Evolutionary conservation across 1,140 invertebrate species (phyloP), one percentile per base, ranked within the genome.

Genomic region (Drosophila setifemur): DNA sequence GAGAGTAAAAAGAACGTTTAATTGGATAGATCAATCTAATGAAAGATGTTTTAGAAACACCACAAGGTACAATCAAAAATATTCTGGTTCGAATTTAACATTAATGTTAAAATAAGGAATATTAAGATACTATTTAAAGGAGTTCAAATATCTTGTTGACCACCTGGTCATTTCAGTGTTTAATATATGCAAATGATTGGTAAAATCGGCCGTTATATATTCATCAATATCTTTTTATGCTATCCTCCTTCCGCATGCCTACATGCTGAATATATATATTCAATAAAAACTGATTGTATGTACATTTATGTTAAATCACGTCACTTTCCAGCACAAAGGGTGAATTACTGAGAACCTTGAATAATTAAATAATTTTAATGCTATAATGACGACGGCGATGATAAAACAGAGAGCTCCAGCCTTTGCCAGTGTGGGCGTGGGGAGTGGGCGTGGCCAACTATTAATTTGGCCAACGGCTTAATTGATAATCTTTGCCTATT

Each of bases 401-500:
- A 54, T 53, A 57, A 33, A 12, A 33, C 52, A n/a, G 18, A n/a
- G 19, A 16, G 26, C 37, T 23, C 14, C 7, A 19, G 3, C 44
- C 18, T 25, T 7, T 31, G 25, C 1, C 3, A n/a, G 11, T 3
- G 4, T 4, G 0, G 29, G n/a, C 1, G 39, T 21, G 31, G 18
- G 1, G 4, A 9, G 14, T 8, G 19, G 69, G 55, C 67, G 69
- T 47, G 42, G n/a, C 37, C 47, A 71, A 78, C 78, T 83, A 85
- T 83, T 82, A 83, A 85, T 83, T 83, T 85, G 78, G 64, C 67
- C 78, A 73, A 66, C 40, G 71, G 74, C 74, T 83, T 83, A 83
- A 83, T 83, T 83, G 79, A 85, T 85, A 83, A 83, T 83, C 79
- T 85, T 83, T 85, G 78, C 73, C 78, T 85, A 83, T 83, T 85